Percentiles rank a stretch among this genome's conserved stretches.
Conservation (phyloP, 2,113 vertebrate genomes). For the Rhinogobius similis region DNA sequence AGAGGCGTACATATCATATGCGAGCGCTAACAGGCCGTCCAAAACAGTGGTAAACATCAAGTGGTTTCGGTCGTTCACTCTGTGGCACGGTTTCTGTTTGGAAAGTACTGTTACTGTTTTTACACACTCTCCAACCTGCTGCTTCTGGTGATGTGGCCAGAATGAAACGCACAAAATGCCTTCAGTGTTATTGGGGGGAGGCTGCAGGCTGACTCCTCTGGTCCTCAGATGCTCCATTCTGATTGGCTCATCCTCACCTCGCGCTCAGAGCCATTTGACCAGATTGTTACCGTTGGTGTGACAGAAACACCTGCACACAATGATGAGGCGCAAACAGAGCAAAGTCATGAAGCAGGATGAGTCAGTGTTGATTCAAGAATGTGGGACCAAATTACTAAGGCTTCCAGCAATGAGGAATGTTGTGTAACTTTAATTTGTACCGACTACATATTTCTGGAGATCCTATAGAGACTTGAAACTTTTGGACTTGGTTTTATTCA, state of each 20-base stretch:
- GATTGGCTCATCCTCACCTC: constrained; percentile 20
- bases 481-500: no score
- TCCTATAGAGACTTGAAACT: no score
- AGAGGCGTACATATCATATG: constrained; percentile 68
- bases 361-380: constrained; percentile 3
- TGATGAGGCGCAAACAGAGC: constrained; percentile 1
- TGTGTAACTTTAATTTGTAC: neutral
- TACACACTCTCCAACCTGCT: constrained; percentile 15
- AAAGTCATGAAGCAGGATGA: constrained; percentile 4
- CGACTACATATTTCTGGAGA: no score
- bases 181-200: constrained; percentile 12
- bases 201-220: constrained; percentile 6
- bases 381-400: neutral
- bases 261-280: constrained; percentile 11
- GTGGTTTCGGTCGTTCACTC: constrained; percentile 45
- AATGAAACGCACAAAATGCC: constrained; percentile 7
- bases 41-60: constrained; percentile 67
- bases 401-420: neutral
- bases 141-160: constrained; percentile 10
- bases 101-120: neutral
- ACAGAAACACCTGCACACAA: constrained; percentile 45
- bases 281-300: constrained; percentile 37
- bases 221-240: constrained; percentile 21
- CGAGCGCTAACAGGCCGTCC: constrained; percentile 48
- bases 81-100: constrained; percentile 17